Base-by-base conservation (phyloP, 2,113 vertebrate genomes). In the Nycticebus coucang region DNA sequence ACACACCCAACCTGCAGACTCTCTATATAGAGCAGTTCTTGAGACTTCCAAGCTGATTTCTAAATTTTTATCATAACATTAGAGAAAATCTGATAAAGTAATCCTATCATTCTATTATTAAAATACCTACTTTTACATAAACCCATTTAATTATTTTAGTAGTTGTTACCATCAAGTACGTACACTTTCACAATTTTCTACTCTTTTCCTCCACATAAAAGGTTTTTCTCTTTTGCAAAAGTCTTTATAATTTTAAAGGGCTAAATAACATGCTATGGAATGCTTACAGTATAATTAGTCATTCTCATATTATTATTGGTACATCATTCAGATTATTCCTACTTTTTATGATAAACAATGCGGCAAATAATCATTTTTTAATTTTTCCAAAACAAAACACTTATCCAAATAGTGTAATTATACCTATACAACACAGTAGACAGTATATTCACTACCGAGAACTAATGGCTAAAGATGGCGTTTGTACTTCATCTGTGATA, bases 311-410 rank as follows among this genome's bases (percentile, higher is more conserved):
- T 62, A 50, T 2, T 62, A 11, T 14, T 95, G 72, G 26, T 35
- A 55, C 37, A 78, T 85, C 45, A 78, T 85, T 80, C 33, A 75
- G 45, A 69, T 71, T 28, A 15, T 41, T 90, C 26, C 35, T 92
- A 45, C 68, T n/a, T 81, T 85, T 24, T 94, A 84, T 75, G 89
- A 68, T 72, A 18, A 90, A 84, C 26, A 91, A 66, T 18, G 30
- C 37, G 50, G 0, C 24, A 93, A 79, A 86, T 59, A 55, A 66
- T 83, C 35, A 80, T 69, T 93, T 88, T 96, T 53, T 83, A 59
- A 90, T 66, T 85, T 84, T 55, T 85, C 2, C 15, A 91, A 93
- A 94, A 89, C 57, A 93, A 35, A 91, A 71, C 30, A 62, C 37
- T 75, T 74, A 86, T 5, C 9, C 60, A 89, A 82, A 62, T 41